Conservation (phyloP, 2,797 vertebrate species). For the Fistularia tabacaria region DNA sequence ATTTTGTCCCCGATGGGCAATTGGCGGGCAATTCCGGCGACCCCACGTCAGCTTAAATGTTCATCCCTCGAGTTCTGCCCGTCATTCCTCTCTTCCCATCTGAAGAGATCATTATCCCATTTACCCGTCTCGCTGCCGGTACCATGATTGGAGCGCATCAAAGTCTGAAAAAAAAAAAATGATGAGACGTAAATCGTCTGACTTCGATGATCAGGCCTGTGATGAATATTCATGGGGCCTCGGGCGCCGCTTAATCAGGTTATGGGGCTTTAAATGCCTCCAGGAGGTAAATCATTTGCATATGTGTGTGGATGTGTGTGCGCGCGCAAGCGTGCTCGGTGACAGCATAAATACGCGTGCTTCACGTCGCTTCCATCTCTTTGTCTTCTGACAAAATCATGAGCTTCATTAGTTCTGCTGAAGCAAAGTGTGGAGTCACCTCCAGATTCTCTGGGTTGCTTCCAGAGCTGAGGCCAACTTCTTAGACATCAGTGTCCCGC, state of each 20-base stretch:
- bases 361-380: too few species aligned
- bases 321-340: not conserved
- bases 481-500: too few species aligned
- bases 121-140: conserved; percentile 1
- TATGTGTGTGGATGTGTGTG: conserved; percentile 18
- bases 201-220: conserved; percentile 30
- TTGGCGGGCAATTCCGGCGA: too few species aligned
- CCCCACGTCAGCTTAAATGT: too few species aligned
- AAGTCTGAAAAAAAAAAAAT: conserved; percentile 27
- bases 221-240: conserved; percentile 59
- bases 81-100: conserved; percentile 5
- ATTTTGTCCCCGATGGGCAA: too few species aligned
- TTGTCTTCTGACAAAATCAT: too few species aligned
- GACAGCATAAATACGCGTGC: too few species aligned
- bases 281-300: conserved; percentile 44
- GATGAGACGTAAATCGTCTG: conserved; percentile 22
- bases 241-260: conserved; percentile 46
- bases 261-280: conserved; percentile 42
- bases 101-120: conserved; percentile 2
- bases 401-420: too few species aligned
- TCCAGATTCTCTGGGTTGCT: too few species aligned
- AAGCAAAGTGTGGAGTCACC: too few species aligned
- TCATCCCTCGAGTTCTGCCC: not conserved
- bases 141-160: conserved; percentile 12
- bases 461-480: too few species aligned